Conservation (phyloP, 2,888 invertebrate genomes). For the Drosophila atripex region DNA sequence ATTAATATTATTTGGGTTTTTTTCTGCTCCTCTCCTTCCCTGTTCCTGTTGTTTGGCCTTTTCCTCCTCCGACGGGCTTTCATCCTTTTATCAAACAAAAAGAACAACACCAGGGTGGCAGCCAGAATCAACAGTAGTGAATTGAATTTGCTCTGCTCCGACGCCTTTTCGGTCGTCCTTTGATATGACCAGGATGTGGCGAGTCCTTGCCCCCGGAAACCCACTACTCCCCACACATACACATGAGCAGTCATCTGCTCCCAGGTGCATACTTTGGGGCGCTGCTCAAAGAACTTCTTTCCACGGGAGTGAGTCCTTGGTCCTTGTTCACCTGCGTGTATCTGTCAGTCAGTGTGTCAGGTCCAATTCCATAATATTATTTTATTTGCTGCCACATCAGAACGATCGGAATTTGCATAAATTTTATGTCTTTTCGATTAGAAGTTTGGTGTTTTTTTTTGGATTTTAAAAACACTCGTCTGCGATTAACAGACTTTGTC, state of each 20-base stretch:
- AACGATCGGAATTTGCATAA: no score
- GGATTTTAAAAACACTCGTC: no score
- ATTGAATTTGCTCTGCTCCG: constrained; percentile 78
- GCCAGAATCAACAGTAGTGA: constrained; percentile 72
- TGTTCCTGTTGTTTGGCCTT: constrained; percentile 29
- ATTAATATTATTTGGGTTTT: constrained; percentile 81
- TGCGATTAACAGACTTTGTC: no score
- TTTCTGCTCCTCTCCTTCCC: constrained; percentile 15
- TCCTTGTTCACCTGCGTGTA: constrained; percentile 36
- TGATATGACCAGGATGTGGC: constrained; percentile 53
- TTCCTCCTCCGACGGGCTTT: constrained; percentile 17
- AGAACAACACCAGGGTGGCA: constrained; percentile 39
- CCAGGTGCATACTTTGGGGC: constrained; percentile 54
- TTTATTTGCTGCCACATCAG: constrained; percentile 10
- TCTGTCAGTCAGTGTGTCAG: constrained; percentile 43
- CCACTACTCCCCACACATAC: constrained; percentile 3
- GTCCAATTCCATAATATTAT: constrained; percentile 41
- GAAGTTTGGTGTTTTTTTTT: no score
- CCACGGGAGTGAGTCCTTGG: constrained; percentile 30
- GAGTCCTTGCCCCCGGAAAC: constrained; percentile 2
- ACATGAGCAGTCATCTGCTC: constrained; percentile 35
- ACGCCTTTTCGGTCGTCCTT: constrained; percentile 71
- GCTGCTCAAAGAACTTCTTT: constrained; percentile 31
- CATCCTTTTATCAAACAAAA: constrained; percentile 68
- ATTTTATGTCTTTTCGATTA: no score